These are phyloP conservation scores for Sesia bembeciformis DNA, from an alignment of 2,888 invertebrate species.

Conservation along the genomic window DNA sequence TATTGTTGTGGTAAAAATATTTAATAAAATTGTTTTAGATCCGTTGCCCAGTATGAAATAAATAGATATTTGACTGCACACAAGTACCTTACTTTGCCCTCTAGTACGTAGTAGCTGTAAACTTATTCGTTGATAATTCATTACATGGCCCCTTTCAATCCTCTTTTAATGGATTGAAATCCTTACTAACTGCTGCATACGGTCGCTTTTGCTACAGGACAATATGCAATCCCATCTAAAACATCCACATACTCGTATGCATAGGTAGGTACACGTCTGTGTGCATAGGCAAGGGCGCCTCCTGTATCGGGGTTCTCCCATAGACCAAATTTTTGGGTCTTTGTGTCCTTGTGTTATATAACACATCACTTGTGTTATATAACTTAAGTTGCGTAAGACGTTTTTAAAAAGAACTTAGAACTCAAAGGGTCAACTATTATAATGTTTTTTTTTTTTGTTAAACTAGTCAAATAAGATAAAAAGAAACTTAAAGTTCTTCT, in stretches of 20 bases:
- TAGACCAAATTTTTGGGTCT: constrained; percentile 30
- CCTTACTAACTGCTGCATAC: background rate
- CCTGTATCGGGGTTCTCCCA: constrained; percentile 35
- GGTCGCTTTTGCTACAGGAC: background rate
- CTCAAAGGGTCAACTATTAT: too few species aligned
- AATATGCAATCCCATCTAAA: background rate
- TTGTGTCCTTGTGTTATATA: constrained; percentile 20
- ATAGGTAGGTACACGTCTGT: constrained; percentile 1
- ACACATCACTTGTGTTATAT: too few species aligned
- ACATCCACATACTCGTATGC: background rate
- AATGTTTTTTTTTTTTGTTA: too few species aligned
- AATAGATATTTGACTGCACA: background rate
- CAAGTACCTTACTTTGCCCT: constrained; percentile 14
- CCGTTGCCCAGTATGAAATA: background rate
- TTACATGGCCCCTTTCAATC: constrained; percentile 11
- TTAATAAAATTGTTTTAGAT: too few species aligned
- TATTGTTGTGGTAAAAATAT: too few species aligned
- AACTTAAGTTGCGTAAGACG: too few species aligned
- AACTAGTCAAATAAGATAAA: too few species aligned
- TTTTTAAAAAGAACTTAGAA: too few species aligned
- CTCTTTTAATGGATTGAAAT: background rate
- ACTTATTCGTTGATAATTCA: constrained; percentile 33
- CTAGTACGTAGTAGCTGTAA: constrained; percentile 30
- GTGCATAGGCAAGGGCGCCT: constrained; percentile 8
- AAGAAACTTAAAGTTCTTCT: too few species aligned